These are phyloP conservation scores for Spongilla lacustris DNA, from an alignment of 37 sponge, comb jelly and placozoan species.

Conservation along the genomic window DNA sequence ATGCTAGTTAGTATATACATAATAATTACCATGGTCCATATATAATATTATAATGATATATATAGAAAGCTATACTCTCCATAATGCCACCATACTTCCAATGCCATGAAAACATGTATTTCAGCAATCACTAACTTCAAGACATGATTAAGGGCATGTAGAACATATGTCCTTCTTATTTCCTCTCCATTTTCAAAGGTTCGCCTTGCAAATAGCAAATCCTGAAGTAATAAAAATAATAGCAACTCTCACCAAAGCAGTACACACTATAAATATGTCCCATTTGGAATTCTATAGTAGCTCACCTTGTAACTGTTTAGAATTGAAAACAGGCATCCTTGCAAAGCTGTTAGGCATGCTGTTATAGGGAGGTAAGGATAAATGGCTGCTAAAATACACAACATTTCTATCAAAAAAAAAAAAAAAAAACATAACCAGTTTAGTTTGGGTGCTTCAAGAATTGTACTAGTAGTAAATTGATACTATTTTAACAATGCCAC, in stretches of 20 bases:
- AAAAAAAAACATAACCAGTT: no score
- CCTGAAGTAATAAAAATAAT: slow-evolving; percentile 31
- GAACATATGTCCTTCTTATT: slow-evolving; percentile 61
- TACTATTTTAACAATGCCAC: no score
- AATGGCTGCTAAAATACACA: neutral
- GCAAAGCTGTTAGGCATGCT: slow-evolving; percentile 29
- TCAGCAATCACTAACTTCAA: slow-evolving; percentile 69
- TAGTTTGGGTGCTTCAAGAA: no score
- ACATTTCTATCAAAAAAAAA: neutral
- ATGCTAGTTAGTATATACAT: no score
- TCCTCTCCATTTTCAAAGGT: slow-evolving; percentile 82
- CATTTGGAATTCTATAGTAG: neutral
- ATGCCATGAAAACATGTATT: neutral
- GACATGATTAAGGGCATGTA: slow-evolving; percentile 93
- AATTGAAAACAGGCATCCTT: slow-evolving; percentile 37
- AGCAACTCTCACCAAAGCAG: no score
- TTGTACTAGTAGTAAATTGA: no score
- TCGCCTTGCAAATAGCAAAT: slow-evolving; percentile 71
- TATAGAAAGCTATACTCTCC: no score
- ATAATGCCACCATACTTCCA: no score
- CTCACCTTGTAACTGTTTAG: slow-evolving; percentile 59
- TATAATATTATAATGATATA: no score
- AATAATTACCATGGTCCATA: no score
- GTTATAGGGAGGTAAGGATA: neutral
- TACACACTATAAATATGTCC: neutral